Evolutionary conservation across 2,113 vertebrate species (phyloP).

Genomic region (Trinectes maculatus): DNA sequence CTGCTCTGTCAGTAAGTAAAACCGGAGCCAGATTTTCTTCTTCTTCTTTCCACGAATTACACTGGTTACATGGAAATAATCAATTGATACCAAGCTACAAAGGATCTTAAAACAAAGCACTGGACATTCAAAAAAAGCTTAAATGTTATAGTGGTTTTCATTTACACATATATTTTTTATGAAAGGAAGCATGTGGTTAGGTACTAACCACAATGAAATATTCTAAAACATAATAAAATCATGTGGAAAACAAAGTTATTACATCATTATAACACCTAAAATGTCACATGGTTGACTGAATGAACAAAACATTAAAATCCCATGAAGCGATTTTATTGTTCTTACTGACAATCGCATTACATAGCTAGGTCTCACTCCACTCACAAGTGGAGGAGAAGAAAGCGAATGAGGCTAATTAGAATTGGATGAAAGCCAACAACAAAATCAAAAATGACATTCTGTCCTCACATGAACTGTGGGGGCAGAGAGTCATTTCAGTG

Average conservation of each 20-base stretch:
- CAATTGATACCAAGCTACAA: neutral
- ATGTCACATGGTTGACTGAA: neutral
- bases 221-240: neutral
- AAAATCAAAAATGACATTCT: conserved; percentile 37
- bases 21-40: neutral
- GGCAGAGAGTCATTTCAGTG: conserved; percentile 31
- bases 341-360: too few species aligned
- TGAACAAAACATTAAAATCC: too few species aligned
- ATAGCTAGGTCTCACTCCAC: too few species aligned
- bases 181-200: neutral
- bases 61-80: too few species aligned
- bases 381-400: neutral
- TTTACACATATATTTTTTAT: neutral
- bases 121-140: neutral
- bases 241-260: neutral
- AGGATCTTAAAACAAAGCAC: neutral
- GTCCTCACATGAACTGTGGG: neutral
- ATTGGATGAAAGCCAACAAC: conserved; percentile 39
- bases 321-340: too few species aligned
- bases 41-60: neutral
- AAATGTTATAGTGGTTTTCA: neutral
- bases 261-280: too few species aligned
- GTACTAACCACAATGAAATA: neutral
- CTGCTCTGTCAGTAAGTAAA: neutral
- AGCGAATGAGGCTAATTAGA: conserved; percentile 43